These are phyloP conservation scores for Heliconius nattereri DNA, from an alignment of 1,140 invertebrate genomes.

Conservation along the genomic window DNA sequence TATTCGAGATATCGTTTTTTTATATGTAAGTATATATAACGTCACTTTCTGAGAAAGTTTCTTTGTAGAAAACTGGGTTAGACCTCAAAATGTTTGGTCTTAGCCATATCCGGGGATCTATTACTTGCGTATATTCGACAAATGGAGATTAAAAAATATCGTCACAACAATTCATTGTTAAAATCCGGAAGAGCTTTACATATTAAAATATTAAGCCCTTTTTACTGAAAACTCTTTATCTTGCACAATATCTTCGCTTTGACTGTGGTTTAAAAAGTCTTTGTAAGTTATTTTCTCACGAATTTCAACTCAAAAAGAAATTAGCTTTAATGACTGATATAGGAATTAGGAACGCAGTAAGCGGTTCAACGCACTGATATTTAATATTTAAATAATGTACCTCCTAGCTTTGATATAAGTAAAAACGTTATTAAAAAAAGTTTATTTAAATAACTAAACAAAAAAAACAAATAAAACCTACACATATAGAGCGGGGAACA, in stretches of 20 bases:
- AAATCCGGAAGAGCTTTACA: conserved; percentile 58
- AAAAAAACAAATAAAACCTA: background rate
- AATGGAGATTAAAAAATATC: conserved; percentile 51
- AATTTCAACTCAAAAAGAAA: conserved; percentile 32
- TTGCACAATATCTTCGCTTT: conserved; percentile 44
- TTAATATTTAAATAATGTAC: background rate
- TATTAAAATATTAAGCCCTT: conserved; percentile 37
- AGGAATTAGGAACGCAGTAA: conserved; percentile 14
- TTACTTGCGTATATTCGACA: conserved; percentile 59
- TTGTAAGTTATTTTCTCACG: conserved; percentile 41
- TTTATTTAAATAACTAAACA: no score
- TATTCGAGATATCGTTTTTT: conserved; percentile 23
- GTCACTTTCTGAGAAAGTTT: conserved; percentile 54
- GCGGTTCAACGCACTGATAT: background rate
- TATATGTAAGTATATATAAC: conserved; percentile 18
- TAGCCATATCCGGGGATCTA: conserved; percentile 63
- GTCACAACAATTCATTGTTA: conserved; percentile 58
- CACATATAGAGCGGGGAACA: background rate
- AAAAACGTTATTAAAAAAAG: background rate
- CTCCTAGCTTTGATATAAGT: background rate
- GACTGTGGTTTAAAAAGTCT: conserved; percentile 39
- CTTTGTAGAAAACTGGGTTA: conserved; percentile 59
- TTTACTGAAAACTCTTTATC: conserved; percentile 38
- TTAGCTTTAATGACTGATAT: conserved; percentile 42
- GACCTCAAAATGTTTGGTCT: conserved; percentile 38